Evolutionary conservation across 2,113 vertebrate species (phyloP).

Genomic region (Calyptomena viridis): DNA sequence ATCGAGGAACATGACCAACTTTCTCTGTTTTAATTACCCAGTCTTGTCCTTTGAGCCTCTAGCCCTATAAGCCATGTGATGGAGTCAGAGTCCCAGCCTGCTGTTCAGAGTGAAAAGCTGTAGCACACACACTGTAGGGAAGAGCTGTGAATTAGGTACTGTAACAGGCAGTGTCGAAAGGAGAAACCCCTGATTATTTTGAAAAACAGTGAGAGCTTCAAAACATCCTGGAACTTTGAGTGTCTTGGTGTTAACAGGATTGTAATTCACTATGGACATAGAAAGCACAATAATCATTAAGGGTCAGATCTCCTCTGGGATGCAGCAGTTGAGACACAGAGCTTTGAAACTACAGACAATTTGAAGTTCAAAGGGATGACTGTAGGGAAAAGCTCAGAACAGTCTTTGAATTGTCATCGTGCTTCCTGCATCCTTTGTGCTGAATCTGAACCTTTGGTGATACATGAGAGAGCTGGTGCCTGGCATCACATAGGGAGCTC

Average conservation of each 20-base stretch:
- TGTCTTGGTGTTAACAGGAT: not conserved
- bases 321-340: not conserved
- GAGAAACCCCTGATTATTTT: not conserved
- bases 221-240: not conserved
- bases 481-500: not conserved
- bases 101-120: not conserved
- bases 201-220: not conserved
- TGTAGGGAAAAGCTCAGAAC: not conserved
- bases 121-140: not conserved
- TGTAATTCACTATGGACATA: not conserved
- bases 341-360: slow-evolving; percentile 14
- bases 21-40: not conserved
- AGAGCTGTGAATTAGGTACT: not conserved
- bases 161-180: not conserved
- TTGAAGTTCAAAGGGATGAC: not conserved
- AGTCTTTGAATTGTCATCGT: not conserved
- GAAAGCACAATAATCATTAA: not conserved
- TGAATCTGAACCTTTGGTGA: not conserved
- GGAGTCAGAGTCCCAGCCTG: not conserved
- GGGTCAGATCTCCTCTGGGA: not conserved
- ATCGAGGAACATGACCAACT: not conserved
- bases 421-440: not conserved
- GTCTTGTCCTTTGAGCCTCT: not conserved
- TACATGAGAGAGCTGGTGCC: not conserved
- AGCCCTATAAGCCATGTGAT: not conserved